Evolutionary conservation across 2,888 invertebrate species (phyloP), one percentile per base, ranked within the genome.

Genomic region (Athripsodes cinereus): DNA sequence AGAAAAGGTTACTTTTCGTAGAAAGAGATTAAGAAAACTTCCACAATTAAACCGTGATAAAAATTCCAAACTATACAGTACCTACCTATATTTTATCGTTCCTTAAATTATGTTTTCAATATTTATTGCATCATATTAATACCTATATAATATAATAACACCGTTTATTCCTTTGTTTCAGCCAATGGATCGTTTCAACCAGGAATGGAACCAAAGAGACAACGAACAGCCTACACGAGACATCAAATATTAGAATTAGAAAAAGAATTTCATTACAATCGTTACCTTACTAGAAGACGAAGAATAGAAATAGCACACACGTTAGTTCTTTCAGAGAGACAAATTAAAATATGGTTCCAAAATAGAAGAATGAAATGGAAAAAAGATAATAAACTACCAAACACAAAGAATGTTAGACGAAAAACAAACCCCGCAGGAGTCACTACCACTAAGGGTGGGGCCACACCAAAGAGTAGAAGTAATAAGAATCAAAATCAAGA

Each of bases 261-360:
- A 74, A 96, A 96, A 74, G 96, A 96, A 81, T 97, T 97, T 76
- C 96, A 96, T 75, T 96, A 91, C 82, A 97, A 96, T 81, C 86
- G 94, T 71, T 97, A 97, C 80, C 83, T 97, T 74, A 96, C 96
- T 61, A 84, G 97, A 67, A 84, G 96, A 73, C 83, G 96, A 78
- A 83, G 97, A 72, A 96, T 97, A 76, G 97, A 97, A 81, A 96
- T 97, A 73, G 96, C 97, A 48, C 96, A 97, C 76, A 90, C 93
- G 67, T 83, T 97, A 73, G 92, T 93, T 72, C 82, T 97, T 68
- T 92, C 94, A 60, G 93, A 93, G 72, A 78, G 93, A 67, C 93
- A 93, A 78, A 92, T 91, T 68, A 91, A 91, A 77, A 90, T 91
- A 72, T 90, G 90, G 90, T 90, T 92, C 73, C 90, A 90, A 73